A percentile compares a stretch with the other conserved stretches of the same genome.
phyloP scores from a whole-genome alignment of 2,113 vertebrate genomes.

The Entelurus aequoreus region DNA sequence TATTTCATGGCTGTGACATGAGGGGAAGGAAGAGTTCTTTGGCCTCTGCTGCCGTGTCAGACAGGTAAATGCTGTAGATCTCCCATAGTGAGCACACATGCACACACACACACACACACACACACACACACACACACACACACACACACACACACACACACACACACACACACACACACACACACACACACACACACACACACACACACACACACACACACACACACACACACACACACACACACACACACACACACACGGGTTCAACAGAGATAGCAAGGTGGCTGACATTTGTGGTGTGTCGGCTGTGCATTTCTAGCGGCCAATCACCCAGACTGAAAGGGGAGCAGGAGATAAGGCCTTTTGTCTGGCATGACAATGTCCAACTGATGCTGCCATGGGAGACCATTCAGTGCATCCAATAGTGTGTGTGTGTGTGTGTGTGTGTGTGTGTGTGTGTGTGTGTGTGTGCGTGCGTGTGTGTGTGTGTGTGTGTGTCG shows the following conservation, averaged over 20 bases:
- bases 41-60: slow-evolving; percentile 29
- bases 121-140: slow-evolving; percentile 6
- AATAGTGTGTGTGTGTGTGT: slow-evolving; percentile 7
- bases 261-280: slow-evolving; percentile 54
- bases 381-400: slow-evolving; percentile 75
- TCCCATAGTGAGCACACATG: slow-evolving; percentile 9
- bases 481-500: slow-evolving; percentile 27
- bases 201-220: slow-evolving; percentile 13
- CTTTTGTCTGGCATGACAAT: slow-evolving; percentile 85
- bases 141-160: slow-evolving; percentile 16
- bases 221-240: slow-evolving; percentile 14
- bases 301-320: slow-evolving; percentile 78
- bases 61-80: slow-evolving; percentile 40
- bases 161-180: slow-evolving; percentile 20
- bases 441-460: slow-evolving; percentile 17
- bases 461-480: slow-evolving; percentile 21
- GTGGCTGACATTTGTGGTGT: slow-evolving; percentile 81
- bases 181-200: slow-evolving; percentile 18
- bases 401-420: slow-evolving; percentile 38
- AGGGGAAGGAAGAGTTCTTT: slow-evolving; percentile 16
- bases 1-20: slow-evolving; percentile 10
- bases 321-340: slow-evolving; percentile 89
- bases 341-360: slow-evolving; percentile 81
- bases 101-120: too few relatives aligned
- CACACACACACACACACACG: slow-evolving; percentile 16